These are phyloP conservation scores for Verasper variegatus DNA, from an alignment of 2,113 vertebrate species.

Conservation along the genomic window DNA sequence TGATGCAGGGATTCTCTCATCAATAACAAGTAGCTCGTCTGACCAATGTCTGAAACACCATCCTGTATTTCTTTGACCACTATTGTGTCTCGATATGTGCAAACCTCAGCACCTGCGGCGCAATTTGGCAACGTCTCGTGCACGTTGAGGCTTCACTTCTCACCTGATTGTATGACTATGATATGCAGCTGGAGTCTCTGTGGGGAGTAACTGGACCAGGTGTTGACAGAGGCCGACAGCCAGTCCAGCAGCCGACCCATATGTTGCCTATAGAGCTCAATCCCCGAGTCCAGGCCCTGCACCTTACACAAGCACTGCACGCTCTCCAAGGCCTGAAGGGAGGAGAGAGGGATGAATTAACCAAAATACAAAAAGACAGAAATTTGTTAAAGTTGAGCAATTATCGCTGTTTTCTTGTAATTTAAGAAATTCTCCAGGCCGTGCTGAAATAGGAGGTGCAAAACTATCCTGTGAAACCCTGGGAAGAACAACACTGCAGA, in stretches of 20 bases:
- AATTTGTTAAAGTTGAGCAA: constrained; percentile 16
- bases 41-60: constrained; percentile 4
- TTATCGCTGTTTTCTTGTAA: constrained; percentile 8
- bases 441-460: constrained; percentile 4
- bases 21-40: constrained; percentile 1
- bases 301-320: constrained; percentile 81
- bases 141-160: constrained; percentile 36
- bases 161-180: constrained; percentile 89
- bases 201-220: constrained; percentile 86
- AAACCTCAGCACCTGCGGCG: constrained; percentile 40
- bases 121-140: constrained; percentile 27
- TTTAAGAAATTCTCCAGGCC: constrained; percentile 26
- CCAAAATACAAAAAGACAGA: not conserved
- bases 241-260: constrained; percentile 85
- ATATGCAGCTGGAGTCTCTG: constrained; percentile 87
- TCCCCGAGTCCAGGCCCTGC: constrained; percentile 72
- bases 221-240: constrained; percentile 80
- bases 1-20: constrained; percentile 21
- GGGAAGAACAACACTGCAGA: constrained; percentile 62
- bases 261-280: constrained; percentile 86
- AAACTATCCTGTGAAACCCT: constrained; percentile 42
- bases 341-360: not conserved
- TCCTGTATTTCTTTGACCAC: constrained; percentile 5
- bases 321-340: constrained; percentile 83
- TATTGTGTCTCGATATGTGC: not conserved